phyloP scores from a whole-genome alignment of 37 sponge, comb jelly and placozoan species.

The Tethya wilhelma region DNA sequence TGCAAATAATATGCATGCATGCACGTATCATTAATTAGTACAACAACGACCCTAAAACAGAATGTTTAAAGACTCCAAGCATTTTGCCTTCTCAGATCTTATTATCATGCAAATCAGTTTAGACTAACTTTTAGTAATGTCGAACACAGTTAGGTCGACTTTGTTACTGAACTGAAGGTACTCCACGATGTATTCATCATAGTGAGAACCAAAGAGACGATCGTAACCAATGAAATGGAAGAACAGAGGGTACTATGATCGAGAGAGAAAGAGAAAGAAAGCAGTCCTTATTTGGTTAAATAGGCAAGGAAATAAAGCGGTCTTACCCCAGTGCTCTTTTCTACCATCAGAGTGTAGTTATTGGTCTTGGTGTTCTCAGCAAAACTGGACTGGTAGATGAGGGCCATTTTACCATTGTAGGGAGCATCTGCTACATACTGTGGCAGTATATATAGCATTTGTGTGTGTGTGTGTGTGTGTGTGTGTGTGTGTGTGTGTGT shows the following conservation, averaged over 20 bases:
- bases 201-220: constrained; percentile 89
- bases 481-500: background rate
- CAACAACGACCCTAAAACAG: no score
- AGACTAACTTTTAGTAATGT: no score
- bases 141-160: constrained; percentile 42
- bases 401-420: constrained; percentile 19
- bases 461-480: no score
- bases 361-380: constrained; percentile 53
- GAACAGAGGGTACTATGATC: constrained; percentile 48
- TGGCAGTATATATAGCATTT: no score
- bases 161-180: constrained; percentile 34
- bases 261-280: no score
- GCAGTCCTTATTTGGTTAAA: no score
- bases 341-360: constrained; percentile 55
- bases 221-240: constrained; percentile 85
- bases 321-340: constrained; percentile 29
- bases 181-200: constrained; percentile 79
- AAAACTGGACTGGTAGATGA: constrained; percentile 39
- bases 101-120: no score
- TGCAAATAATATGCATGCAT: no score
- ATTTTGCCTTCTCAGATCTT: no score
- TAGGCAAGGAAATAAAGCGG: no score
- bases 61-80: no score
- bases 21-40: no score
- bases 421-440: constrained; percentile 36